phyloP scores from a whole-genome alignment of 1,140 invertebrate genomes.

The Magallana gigas region DNA sequence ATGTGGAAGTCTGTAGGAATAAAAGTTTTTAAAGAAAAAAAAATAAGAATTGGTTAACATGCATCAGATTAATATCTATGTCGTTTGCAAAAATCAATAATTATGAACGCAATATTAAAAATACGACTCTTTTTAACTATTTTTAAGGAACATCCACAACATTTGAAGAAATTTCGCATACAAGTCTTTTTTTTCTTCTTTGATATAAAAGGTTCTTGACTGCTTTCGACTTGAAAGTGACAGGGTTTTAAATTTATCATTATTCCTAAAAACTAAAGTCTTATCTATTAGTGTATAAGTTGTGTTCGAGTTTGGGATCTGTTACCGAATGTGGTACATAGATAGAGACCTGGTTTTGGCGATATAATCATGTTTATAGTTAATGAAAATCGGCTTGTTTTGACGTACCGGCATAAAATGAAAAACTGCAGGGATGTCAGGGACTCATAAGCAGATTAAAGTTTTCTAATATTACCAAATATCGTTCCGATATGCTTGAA shows the following conservation, averaged over 20 bases:
- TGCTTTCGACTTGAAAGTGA: no score
- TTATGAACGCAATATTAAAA: no score
- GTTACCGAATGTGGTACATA: background rate
- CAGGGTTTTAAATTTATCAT: background rate
- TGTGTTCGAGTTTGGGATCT: background rate
- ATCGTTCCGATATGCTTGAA: conserved; percentile 83
- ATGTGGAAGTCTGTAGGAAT: background rate
- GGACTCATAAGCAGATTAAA: background rate
- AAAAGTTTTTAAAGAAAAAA: background rate
- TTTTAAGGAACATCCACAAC: no score
- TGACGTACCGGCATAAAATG: background rate
- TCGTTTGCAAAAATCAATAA: no score
- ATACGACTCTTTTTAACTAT: no score
- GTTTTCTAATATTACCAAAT: conserved; percentile 2
- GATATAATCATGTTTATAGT: background rate
- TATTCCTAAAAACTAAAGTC: background rate
- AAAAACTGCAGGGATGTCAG: no score
- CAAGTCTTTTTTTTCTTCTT: no score
- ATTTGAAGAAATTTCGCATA: no score
- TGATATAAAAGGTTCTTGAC: no score
- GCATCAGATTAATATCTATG: background rate
- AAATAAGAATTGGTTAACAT: background rate
- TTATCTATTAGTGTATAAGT: background rate
- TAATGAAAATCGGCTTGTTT: background rate
- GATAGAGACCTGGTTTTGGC: background rate